Percentiles rank a stretch among this genome's conserved stretches.
phyloP scores from a whole-genome alignment of 53 echinoderm and acorn worm genomes.

The Holothuria scabra region DNA sequence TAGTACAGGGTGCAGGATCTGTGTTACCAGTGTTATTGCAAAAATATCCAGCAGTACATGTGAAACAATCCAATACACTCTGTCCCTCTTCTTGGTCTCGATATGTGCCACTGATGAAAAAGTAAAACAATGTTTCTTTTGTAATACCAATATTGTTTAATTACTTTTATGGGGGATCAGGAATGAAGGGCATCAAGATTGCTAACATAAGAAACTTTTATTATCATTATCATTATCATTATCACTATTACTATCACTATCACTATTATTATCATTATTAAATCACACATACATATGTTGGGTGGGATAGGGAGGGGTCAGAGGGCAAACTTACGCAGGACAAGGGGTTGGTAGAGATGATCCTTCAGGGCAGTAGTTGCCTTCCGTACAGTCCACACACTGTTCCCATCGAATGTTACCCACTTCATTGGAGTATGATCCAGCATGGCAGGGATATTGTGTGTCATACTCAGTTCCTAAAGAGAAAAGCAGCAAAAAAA shows the following conservation, averaged over 20 bases:
- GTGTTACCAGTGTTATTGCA: conserved; percentile 83
- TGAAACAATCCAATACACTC: conserved; percentile 61
- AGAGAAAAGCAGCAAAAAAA: neutral
- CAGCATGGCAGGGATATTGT: conserved; percentile 88
- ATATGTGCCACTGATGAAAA: conserved; percentile 59
- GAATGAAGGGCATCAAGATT: no score
- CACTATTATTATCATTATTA: no score
- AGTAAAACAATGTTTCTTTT: no score
- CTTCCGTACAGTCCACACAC: conserved; percentile 87
- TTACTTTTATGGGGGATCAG: no score
- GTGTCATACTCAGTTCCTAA: conserved; percentile 77
- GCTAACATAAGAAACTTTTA: no score
- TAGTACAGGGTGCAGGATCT: conserved; percentile 71
- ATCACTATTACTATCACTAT: no score
- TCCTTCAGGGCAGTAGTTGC: conserved; percentile 89
- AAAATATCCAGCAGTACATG: conserved; percentile 86
- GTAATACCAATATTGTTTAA: neutral
- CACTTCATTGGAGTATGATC: conserved; percentile 85
- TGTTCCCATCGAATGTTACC: conserved; percentile 97
- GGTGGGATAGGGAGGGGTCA: no score
- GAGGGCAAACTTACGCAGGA: conserved; percentile 75
- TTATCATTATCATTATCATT: no score
- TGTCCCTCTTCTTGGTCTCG: conserved; percentile 72
- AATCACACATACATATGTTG: no score
- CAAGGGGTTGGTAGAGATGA: conserved; percentile 87